Conservation (phyloP, 2,113 vertebrate genomes). For the Apodemus speciosus region DNA sequence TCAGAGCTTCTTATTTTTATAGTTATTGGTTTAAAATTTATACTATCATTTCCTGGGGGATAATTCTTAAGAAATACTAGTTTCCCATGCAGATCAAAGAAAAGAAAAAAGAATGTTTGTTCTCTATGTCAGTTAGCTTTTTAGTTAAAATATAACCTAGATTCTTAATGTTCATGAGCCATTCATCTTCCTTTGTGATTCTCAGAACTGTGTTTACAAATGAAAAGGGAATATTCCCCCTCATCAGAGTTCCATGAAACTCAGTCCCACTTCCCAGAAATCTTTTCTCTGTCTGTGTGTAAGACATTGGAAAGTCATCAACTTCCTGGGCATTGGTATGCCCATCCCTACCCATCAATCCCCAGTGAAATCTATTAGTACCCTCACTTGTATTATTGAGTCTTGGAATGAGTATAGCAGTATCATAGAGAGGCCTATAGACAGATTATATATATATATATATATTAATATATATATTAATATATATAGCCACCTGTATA, state of each 20-base stretch:
- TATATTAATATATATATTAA: neutral
- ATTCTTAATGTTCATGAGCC: neutral
- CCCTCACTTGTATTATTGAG: neutral
- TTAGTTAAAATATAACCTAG: neutral
- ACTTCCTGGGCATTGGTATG: constrained; percentile 8
- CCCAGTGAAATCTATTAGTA: constrained; percentile 4
- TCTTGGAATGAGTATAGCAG: neutral
- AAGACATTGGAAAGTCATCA: neutral
- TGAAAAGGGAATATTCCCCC: neutral
- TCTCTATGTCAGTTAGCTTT: constrained; percentile 1
- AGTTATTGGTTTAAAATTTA: constrained; percentile 58
- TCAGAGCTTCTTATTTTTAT: neutral
- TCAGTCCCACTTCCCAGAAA: neutral
- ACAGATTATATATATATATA: neutral
- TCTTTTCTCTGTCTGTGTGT: neutral
- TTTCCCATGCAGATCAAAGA: neutral
- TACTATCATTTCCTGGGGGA: constrained; percentile 53
- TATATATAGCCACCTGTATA: no score
- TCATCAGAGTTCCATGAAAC: constrained; percentile 7
- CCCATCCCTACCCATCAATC: neutral
- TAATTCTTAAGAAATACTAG: neutral
- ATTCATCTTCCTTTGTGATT: constrained; percentile 25
- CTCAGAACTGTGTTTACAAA: constrained; percentile 30
- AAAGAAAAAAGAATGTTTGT: neutral
- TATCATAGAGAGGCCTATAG: neutral